Percentiles rank a stretch among this genome's conserved stretches.
These are phyloP conservation scores for Bufo gargarizans DNA, from an alignment of 2,113 vertebrate species.

Conservation along the genomic window DNA sequence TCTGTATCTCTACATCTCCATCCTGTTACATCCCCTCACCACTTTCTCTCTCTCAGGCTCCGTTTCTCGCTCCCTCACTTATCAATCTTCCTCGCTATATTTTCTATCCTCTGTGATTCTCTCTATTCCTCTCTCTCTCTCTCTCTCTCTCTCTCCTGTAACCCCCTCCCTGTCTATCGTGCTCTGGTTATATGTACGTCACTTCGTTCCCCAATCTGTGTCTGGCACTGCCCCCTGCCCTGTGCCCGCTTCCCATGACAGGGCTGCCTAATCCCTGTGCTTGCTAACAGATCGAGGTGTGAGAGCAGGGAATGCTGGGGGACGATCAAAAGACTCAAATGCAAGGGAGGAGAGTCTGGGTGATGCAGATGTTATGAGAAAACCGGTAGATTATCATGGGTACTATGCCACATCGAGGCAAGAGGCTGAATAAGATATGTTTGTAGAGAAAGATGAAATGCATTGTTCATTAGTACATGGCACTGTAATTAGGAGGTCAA, in stretches of 20 bases:
- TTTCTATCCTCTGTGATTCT: not conserved
- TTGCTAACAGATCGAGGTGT: slow-evolving; percentile 55
- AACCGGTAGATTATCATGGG: slow-evolving; percentile 28
- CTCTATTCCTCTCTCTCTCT: not conserved
- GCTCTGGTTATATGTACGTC: slow-evolving; percentile 59
- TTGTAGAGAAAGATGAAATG: not conserved
- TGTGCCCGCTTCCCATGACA: slow-evolving; percentile 47
- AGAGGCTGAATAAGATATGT: not conserved
- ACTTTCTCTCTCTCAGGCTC: not conserved
- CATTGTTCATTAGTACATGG: not conserved
- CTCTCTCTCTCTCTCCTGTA: slow-evolving; percentile 17
- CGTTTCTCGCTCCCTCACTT: not conserved
- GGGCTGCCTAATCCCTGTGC: slow-evolving; percentile 59
- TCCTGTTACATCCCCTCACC: slow-evolving; percentile 23
- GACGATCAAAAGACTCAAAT: slow-evolving; percentile 5
- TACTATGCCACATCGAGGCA: not conserved
- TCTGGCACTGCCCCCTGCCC: slow-evolving; percentile 56
- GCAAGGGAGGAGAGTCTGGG: slow-evolving; percentile 27
- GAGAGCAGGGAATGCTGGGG: slow-evolving; percentile 46
- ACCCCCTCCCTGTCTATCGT: slow-evolving; percentile 23
- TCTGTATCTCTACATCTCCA: slow-evolving; percentile 53
- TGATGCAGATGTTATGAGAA: slow-evolving; percentile 24
- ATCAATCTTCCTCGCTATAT: not conserved
- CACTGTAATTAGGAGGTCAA: not conserved
- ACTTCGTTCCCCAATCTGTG: slow-evolving; percentile 60